Evolutionary conservation across 2,113 vertebrate species (phyloP).

Genomic region (Eclectus roratus): DNA sequence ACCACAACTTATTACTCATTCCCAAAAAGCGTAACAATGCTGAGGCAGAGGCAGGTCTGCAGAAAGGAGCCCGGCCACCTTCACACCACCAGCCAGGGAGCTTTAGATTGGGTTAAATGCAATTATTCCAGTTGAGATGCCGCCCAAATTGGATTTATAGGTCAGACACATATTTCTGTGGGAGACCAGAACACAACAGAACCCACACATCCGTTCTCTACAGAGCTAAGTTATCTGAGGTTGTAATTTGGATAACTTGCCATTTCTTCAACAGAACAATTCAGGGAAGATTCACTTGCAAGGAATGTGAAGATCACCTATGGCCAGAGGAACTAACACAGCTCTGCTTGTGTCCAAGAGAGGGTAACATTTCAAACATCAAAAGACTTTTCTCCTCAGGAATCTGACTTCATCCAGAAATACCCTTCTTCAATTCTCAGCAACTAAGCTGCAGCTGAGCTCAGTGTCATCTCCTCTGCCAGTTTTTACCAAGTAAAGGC

Average conservation of each 20-base stretch:
- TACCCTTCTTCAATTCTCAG: neutral
- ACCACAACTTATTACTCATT: neutral
- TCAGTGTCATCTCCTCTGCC: neutral
- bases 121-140: slow-evolving; percentile 23
- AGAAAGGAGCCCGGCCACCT: neutral
- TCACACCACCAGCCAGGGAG: neutral
- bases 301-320: neutral
- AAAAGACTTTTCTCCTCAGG: neutral
- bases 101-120: neutral
- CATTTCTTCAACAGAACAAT: neutral
- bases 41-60: neutral
- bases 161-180: neutral
- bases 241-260: neutral
- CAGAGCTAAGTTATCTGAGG: neutral
- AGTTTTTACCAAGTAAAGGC: neutral
- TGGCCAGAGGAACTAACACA: neutral
- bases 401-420: neutral
- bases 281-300: neutral
- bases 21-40: neutral
- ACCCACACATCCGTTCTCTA: neutral
- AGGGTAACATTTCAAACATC: neutral
- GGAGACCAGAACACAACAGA: neutral
- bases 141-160: neutral
- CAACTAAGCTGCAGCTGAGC: neutral
- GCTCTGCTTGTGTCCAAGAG: slow-evolving; percentile 11